A percentile compares a stretch with the other conserved stretches of the same genome.
Evolutionary conservation across 2,888 invertebrate genomes (phyloP).

Genomic region (Diachrysia chrysitis): DNA sequence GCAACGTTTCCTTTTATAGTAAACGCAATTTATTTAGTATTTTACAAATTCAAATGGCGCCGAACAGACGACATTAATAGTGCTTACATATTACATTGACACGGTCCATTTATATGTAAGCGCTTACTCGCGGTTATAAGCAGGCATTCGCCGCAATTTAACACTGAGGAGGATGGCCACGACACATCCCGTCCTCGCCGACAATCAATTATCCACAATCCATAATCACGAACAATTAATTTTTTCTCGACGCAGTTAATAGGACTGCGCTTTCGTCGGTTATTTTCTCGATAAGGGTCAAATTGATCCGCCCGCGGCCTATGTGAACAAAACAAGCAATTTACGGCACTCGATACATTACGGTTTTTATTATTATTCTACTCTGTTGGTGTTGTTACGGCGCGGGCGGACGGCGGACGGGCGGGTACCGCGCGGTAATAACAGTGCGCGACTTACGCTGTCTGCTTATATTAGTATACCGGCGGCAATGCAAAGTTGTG

Average conservation of each 20-base stretch:
- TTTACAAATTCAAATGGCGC: slow-evolving; percentile 66
- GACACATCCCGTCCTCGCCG: slow-evolving; percentile 72
- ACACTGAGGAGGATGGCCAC: slow-evolving; percentile 65
- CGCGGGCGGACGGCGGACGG: slow-evolving; percentile 62
- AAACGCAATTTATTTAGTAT: slow-evolving; percentile 63
- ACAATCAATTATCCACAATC: slow-evolving; percentile 84
- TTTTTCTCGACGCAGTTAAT: slow-evolving; percentile 81
- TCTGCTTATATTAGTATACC: slow-evolving; percentile 52
- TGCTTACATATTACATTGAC: slow-evolving; percentile 64
- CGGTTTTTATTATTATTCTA: slow-evolving; percentile 79
- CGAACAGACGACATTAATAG: slow-evolving; percentile 60
- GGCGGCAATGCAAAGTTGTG: slow-evolving; percentile 47
- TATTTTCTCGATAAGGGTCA: slow-evolving; percentile 87
- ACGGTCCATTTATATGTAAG: slow-evolving; percentile 63
- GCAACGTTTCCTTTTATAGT: slow-evolving; percentile 61
- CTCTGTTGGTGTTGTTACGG: slow-evolving; percentile 74
- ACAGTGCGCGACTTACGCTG: slow-evolving; percentile 60
- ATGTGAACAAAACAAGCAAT: slow-evolving; percentile 83
- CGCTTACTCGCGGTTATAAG: slow-evolving; percentile 41
- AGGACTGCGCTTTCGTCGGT: slow-evolving; percentile 82
- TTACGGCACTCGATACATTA: slow-evolving; percentile 80
- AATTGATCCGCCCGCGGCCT: slow-evolving; percentile 83
- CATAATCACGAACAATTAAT: slow-evolving; percentile 85
- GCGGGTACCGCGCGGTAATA: slow-evolving; percentile 69
- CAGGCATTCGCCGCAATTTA: slow-evolving; percentile 63